A percentile compares a stretch with the other conserved stretches of the same genome.
phyloP scores from a whole-genome alignment of 2,888 invertebrate species.

The Charanyca ferruginea region DNA sequence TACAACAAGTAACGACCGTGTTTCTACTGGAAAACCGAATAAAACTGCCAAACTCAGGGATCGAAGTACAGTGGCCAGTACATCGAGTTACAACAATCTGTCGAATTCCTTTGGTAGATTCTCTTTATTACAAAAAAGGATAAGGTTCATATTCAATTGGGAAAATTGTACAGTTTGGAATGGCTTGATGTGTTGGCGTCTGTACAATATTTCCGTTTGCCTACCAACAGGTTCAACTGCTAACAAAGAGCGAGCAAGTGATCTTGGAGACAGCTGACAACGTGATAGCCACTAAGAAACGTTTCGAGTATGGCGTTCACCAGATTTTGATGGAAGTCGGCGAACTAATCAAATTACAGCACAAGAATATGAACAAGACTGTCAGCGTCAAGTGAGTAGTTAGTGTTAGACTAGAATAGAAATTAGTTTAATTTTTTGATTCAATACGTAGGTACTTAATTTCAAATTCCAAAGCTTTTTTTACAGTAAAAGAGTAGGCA shows the following conservation, averaged over 20 bases:
- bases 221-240: conserved; percentile 84
- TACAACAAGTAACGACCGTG: no score
- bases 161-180: no score
- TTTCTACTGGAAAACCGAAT: background rate
- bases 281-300: conserved; percentile 95
- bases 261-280: conserved; percentile 96
- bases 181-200: no score
- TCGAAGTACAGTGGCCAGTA: background rate
- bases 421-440: background rate
- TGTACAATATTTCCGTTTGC: no score
- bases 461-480: no score
- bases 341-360: conserved; percentile 92
- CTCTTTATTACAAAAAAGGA: no score
- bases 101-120: no score
- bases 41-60: background rate
- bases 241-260: conserved; percentile 94
- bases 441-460: background rate
- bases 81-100: no score
- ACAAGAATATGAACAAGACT: conserved; percentile 92
- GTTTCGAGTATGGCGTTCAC: conserved; percentile 96
- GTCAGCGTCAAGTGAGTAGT: conserved; percentile 91
- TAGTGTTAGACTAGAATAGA: background rate
- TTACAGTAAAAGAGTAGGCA: no score
- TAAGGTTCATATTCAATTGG: no score
- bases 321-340: conserved; percentile 95